These are phyloP conservation scores for Brotogeris chrysoptera DNA, from an alignment of 2,797 vertebrate species.

Conservation along the genomic window DNA sequence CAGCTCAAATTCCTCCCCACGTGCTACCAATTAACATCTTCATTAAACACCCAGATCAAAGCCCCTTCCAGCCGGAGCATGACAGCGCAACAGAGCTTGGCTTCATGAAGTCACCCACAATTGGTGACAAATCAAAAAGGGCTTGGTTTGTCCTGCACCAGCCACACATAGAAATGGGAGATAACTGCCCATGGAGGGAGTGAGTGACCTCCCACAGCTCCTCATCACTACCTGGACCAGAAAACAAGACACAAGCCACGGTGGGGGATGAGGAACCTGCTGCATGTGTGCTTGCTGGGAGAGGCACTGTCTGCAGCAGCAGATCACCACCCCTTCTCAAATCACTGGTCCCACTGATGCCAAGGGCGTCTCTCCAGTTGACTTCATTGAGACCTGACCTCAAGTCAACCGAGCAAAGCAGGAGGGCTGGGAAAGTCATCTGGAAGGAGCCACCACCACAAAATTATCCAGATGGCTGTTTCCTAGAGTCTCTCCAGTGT, in stretches of 20 bases:
- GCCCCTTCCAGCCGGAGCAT: slow-evolving; percentile 46
- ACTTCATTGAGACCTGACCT: neutral
- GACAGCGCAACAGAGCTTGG: slow-evolving; percentile 8
- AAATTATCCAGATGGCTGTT: neutral
- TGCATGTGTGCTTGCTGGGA: neutral
- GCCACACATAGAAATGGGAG: neutral
- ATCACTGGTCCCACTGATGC: neutral
- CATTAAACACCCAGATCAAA: slow-evolving; percentile 72
- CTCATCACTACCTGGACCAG: neutral
- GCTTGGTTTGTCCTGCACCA: slow-evolving; percentile 1
- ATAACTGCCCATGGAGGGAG: neutral
- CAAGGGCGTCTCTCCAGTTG: neutral
- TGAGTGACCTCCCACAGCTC: neutral
- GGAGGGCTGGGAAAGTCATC: neutral
- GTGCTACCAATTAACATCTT: slow-evolving; percentile 72
- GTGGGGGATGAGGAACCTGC: neutral
- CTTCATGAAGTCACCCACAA: neutral
- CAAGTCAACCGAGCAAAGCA: neutral
- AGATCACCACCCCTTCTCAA: neutral
- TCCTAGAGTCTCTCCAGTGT: neutral
- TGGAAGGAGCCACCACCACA: neutral
- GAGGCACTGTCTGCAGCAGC: fast-evolving
- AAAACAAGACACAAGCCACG: neutral
- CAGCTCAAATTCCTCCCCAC: slow-evolving; percentile 58
- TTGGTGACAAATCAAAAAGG: slow-evolving; percentile 2